Evolutionary conservation across 2,797 vertebrate species (phyloP).

Genomic region (Morus bassanus): DNA sequence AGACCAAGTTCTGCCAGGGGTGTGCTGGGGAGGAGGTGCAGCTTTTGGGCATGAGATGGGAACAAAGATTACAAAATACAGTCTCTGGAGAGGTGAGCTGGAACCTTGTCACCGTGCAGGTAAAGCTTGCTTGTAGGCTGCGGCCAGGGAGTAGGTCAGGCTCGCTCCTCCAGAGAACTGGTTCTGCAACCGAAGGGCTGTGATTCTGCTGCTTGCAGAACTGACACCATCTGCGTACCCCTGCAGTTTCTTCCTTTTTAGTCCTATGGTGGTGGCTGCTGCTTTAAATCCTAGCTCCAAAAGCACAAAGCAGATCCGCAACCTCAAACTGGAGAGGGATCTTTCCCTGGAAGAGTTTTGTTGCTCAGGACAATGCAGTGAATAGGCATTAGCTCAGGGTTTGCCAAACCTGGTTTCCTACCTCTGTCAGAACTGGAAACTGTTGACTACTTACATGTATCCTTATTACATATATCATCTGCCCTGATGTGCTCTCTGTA

Average conservation of each 20-base stretch:
- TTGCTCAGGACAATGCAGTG: background rate
- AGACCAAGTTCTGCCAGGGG: background rate
- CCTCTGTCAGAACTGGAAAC: background rate
- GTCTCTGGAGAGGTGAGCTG: background rate
- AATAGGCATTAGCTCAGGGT: background rate
- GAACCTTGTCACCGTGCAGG: background rate
- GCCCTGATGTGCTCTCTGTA: background rate
- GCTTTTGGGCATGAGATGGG: background rate
- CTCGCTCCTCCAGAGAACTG: background rate
- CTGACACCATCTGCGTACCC: accelerated
- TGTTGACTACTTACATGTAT: background rate
- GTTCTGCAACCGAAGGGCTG: background rate
- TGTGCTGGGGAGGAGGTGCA: background rate
- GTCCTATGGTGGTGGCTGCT: background rate
- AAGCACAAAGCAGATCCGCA: accelerated
- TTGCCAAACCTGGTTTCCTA: background rate
- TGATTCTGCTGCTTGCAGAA: background rate
- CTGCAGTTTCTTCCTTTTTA: background rate
- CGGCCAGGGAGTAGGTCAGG: background rate
- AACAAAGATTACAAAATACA: background rate
- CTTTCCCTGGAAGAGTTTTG: background rate
- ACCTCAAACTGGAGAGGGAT: background rate
- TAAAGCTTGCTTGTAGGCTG: background rate
- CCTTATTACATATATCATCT: background rate
- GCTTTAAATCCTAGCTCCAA: background rate